Evolutionary conservation across 1,140 invertebrate species (phyloP).

Genomic region (Aplysia californica): DNA sequence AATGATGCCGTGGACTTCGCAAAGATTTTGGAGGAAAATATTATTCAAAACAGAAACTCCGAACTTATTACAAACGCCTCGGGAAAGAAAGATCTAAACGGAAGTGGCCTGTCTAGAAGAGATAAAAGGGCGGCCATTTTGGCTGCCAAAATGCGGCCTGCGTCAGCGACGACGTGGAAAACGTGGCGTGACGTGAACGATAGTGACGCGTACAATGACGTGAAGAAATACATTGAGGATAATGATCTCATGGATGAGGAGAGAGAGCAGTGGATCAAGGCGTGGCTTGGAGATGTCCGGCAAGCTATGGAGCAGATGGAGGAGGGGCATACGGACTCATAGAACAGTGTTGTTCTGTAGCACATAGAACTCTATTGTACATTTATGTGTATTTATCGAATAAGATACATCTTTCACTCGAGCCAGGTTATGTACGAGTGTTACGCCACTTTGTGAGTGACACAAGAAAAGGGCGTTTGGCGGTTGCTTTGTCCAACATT

Average conservation of each 20-base stretch:
- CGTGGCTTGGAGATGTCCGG: conserved; percentile 51
- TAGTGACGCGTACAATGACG: conserved; percentile 57
- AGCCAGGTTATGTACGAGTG: too few relatives aligned
- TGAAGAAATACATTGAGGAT: conserved; percentile 57
- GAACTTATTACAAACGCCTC: background rate
- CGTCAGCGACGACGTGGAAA: conserved; percentile 51
- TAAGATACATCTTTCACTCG: too few relatives aligned
- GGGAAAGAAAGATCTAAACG: too few relatives aligned
- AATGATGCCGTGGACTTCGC: background rate
- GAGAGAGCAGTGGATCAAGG: conserved; percentile 50
- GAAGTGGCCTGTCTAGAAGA: background rate
- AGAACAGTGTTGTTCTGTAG: too few relatives aligned
- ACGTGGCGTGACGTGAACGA: conserved; percentile 58
- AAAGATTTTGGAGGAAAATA: background rate
- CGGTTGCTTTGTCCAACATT: too few relatives aligned
- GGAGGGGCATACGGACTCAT: too few relatives aligned
- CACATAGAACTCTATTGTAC: too few relatives aligned
- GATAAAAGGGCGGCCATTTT: background rate
- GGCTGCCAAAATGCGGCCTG: background rate
- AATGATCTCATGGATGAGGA: conserved; percentile 57
- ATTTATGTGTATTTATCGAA: too few relatives aligned
- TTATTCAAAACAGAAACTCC: background rate
- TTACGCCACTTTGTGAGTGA: too few relatives aligned
- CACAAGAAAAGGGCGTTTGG: too few relatives aligned
- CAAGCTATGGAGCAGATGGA: conserved; percentile 30